A percentile compares a stretch with the other conserved stretches of the same genome.
These are phyloP conservation scores for Phrynocephalus guinanensis DNA, from an alignment of 2,797 vertebrate species.

Conservation along the genomic window DNA sequence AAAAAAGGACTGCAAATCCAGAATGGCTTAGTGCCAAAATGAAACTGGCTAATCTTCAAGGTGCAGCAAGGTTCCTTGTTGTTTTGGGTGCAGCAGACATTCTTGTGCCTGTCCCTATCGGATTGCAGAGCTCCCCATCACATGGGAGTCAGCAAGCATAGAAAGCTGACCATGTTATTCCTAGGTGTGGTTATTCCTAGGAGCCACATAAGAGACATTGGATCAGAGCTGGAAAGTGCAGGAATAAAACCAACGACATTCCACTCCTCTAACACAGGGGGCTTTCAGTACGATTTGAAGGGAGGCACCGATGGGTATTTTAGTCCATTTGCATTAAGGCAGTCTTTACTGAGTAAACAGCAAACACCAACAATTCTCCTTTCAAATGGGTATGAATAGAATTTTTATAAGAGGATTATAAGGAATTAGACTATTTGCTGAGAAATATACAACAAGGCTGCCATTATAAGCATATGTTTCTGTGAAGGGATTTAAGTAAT, in stretches of 20 bases:
- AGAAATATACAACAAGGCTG: constrained; percentile 38
- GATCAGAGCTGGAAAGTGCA: not conserved
- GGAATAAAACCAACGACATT: too few relatives aligned
- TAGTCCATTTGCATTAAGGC: constrained; percentile 20
- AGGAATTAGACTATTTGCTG: constrained; percentile 45
- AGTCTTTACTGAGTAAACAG: not conserved
- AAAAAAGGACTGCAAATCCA: too few relatives aligned
- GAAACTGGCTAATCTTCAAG: too few relatives aligned
- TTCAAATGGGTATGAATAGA: constrained; percentile 23
- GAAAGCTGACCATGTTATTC: not conserved
- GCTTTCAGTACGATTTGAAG: not conserved
- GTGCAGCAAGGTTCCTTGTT: too few relatives aligned
- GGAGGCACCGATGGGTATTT: not conserved
- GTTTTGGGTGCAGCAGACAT: too few relatives aligned
- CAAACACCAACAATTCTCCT: not conserved
- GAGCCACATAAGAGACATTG: not conserved
- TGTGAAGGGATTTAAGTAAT: constrained; percentile 60
- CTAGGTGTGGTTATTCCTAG: not conserved
- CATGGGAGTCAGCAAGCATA: not conserved
- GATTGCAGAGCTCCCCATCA: not conserved
- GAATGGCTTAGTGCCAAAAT: too few relatives aligned
- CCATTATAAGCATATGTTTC: constrained; percentile 49
- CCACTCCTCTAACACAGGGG: not conserved
- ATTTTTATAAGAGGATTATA: not conserved
- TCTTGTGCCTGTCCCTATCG: not conserved